Evolutionary conservation across 2,797 vertebrate species (phyloP), one percentile per base, ranked within the genome.

Genomic region (Myripristis murdjan): DNA sequence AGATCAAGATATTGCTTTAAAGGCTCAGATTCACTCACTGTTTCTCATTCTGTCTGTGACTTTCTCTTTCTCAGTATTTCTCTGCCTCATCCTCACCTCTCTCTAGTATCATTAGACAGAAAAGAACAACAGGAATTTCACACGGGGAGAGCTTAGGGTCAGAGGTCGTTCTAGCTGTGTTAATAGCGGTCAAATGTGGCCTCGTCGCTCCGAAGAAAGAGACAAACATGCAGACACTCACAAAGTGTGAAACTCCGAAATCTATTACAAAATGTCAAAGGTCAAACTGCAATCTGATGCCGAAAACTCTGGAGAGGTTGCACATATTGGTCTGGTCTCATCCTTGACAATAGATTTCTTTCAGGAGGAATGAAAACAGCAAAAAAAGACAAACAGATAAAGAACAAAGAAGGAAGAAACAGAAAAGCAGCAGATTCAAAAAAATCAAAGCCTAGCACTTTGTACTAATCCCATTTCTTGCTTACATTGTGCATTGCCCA

Each of bases 151-250:
- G 74, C 51, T 0, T 22, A 23, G 22, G 57, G 59, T 74, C 54
- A 64, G 0, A 70, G 66, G 55, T 81, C 63, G 20, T 47, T 64
- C 4, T 15, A 41, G 28, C 66, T 55, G 62, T 54, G 74, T 56
- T 79, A 79, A 69, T 64, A 61, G 63, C 44, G 73, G 69, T 74
- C 69, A 81, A 31, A 61, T 16, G 10, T 15, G 16, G 22, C 14
- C 44, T 35, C 47, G 65, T 58, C 61, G 41, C 47, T 6, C 5
- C 22, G 23, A 8, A 49, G 26, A 49, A 28, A 12, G 16, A 62
- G 18, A 35, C 44, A 49, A n/a, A 49, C 12, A 62, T n/a, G 14
- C 57, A 28, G 6, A 33, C 26, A 47, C 16, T 33, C 52, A 18
- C 26, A 31, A 22, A 8, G 44, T 46, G 9, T n/a, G 16, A 44